A percentile compares a stretch with the other conserved stretches of the same genome.
Evolutionary conservation across 1,140 invertebrate genomes (phyloP).

Genomic region (Maniola jurtina): DNA sequence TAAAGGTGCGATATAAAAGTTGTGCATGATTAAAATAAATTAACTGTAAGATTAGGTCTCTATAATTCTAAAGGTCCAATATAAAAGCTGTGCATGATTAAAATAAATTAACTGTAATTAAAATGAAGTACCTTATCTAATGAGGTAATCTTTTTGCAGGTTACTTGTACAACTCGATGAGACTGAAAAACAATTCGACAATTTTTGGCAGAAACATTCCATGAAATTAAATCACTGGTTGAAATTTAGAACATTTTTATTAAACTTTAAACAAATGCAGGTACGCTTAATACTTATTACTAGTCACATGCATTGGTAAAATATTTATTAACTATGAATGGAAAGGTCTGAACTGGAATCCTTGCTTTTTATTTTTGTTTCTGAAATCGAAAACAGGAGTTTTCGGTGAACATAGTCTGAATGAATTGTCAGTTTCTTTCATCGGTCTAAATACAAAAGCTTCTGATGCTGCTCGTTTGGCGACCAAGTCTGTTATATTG

Average conservation of each 20-base stretch:
- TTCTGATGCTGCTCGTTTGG: constrained; percentile 52
- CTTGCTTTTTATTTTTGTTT: constrained; percentile 47
- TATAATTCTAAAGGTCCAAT: too few species aligned
- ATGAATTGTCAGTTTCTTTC: constrained; percentile 54
- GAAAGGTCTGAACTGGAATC: constrained; percentile 63
- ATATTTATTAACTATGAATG: constrained; percentile 31
- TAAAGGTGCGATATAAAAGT: too few species aligned
- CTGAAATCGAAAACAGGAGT: constrained; percentile 69
- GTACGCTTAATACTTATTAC: constrained; percentile 37
- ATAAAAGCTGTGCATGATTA: too few species aligned
- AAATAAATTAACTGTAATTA: constrained; percentile 12
- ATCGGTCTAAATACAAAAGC: constrained; percentile 65
- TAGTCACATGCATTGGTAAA: constrained; percentile 13
- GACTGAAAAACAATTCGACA: constrained; percentile 95
- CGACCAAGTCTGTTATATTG: constrained; percentile 67
- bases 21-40: too few species aligned
- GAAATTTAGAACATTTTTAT: constrained; percentile 89
- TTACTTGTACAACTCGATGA: constrained; percentile 96
- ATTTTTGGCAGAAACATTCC: constrained; percentile 95
- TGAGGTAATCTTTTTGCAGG: constrained; percentile 71
- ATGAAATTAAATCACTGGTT: constrained; percentile 92
- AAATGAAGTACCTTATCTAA: constrained; percentile 9
- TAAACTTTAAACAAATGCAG: constrained; percentile 77
- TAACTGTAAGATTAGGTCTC: too few species aligned
- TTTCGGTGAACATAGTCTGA: constrained; percentile 57